phyloP scores from a whole-genome alignment of 2,888 invertebrate genomes.

The Campaea margaritaria region DNA sequence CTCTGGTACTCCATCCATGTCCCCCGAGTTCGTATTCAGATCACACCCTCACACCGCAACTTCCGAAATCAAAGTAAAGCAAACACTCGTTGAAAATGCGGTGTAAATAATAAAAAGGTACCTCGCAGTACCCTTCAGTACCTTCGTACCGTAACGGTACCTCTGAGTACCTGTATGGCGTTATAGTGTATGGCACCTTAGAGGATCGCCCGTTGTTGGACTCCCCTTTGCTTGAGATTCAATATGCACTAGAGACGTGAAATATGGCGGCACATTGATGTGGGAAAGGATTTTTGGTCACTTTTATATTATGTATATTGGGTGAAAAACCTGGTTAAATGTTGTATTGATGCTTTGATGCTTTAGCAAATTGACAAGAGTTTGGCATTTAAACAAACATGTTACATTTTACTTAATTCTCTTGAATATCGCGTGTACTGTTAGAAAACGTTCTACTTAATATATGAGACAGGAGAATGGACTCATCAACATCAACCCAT shows the following conservation, averaged over 20 bases:
- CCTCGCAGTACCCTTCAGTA: constrained; percentile 31
- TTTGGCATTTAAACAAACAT: neutral
- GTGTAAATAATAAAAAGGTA: constrained; percentile 84
- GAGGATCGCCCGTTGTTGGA: constrained; percentile 61
- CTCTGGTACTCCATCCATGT: constrained; percentile 21
- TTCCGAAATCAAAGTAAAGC: constrained; percentile 83
- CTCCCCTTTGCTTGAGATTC: constrained; percentile 80
- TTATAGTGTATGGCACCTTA: constrained; percentile 18
- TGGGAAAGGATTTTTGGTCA: constrained; percentile 43
- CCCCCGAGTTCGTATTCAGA: constrained; percentile 68
- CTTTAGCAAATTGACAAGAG: too few relatives aligned
- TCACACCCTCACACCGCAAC: constrained; percentile 78
- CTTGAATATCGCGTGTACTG: too few relatives aligned
- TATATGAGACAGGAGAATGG: too few relatives aligned
- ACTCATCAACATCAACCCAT: too few relatives aligned
- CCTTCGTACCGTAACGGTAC: constrained; percentile 40
- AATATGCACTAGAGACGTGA: constrained; percentile 79
- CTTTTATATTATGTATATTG: constrained; percentile 9
- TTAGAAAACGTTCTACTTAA: too few relatives aligned
- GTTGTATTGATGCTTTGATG: too few relatives aligned
- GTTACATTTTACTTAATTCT: too few relatives aligned
- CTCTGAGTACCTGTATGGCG: constrained; percentile 57
- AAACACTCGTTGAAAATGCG: constrained; percentile 85
- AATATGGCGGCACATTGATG: constrained; percentile 66
- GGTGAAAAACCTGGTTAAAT: neutral